A percentile compares a stretch with the other conserved stretches of the same genome.
Conservation (phyloP, 2,797 vertebrate genomes). For the Channallabes apus region DNA sequence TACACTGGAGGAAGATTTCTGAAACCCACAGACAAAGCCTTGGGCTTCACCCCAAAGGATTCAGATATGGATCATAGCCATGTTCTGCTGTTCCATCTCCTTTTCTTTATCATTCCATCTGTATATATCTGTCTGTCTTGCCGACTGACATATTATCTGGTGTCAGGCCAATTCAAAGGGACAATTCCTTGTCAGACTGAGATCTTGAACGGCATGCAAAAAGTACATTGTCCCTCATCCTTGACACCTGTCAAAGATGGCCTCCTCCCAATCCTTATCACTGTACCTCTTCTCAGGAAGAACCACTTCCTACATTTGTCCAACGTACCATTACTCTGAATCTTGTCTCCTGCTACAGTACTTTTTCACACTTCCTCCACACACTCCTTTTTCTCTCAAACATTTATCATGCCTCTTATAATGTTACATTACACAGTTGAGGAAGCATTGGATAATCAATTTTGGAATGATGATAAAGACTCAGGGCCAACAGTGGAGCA, state of each 20-base stretch:
- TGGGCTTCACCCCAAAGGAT: constrained; percentile 13
- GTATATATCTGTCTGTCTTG: constrained; percentile 9
- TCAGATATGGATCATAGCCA: constrained; percentile 8
- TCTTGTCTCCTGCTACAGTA: neutral
- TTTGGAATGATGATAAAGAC: neutral
- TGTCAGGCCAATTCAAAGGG: constrained; percentile 14
- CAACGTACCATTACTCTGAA: neutral
- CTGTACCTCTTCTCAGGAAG: constrained; percentile 20
- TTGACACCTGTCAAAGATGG: constrained; percentile 22
- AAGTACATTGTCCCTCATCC: constrained; percentile 15
- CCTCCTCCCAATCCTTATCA: constrained; percentile 2
- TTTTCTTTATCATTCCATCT: constrained; percentile 17
- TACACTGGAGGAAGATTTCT: constrained; percentile 12
- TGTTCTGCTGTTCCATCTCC: neutral
- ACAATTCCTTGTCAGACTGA: constrained; percentile 29
- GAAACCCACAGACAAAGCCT: neutral
- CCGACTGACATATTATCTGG: constrained; percentile 4
- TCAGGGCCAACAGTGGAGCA: neutral
- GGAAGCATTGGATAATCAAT: neutral
- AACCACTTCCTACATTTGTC: neutral
- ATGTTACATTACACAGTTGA: neutral
- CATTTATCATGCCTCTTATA: neutral
- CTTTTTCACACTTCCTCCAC: neutral
- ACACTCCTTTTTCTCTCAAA: neutral
- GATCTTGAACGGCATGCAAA: constrained; percentile 10